A percentile compares a stretch with the other conserved stretches of the same genome.
These are phyloP conservation scores for Aleiodes testaceus DNA, from an alignment of 2,888 invertebrate species.

Conservation along the genomic window DNA sequence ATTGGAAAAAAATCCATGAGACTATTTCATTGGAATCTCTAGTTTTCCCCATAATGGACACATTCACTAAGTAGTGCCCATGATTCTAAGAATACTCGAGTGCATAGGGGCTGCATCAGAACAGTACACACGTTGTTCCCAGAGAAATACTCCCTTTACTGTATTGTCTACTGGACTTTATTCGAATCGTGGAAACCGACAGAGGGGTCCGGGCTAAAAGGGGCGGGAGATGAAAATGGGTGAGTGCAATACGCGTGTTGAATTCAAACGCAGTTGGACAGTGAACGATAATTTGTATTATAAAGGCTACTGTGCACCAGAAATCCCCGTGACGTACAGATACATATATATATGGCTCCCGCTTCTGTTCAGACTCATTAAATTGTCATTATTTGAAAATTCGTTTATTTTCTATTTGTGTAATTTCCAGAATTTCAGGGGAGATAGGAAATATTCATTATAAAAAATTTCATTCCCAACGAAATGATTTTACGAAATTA, in stretches of 20 bases:
- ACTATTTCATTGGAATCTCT: background rate
- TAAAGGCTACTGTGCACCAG: too few relatives aligned
- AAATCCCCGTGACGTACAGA: background rate
- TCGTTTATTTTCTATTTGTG: constrained; percentile 12
- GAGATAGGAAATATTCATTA: background rate
- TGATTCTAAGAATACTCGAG: background rate
- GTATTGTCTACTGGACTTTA: background rate
- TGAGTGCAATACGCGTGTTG: too few relatives aligned
- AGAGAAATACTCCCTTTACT: constrained; percentile 5
- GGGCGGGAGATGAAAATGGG: too few relatives aligned
- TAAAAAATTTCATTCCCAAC: constrained; percentile 11
- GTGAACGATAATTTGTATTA: too few relatives aligned
- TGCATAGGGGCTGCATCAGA: constrained; percentile 3
- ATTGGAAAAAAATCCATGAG: too few relatives aligned
- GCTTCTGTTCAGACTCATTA: background rate
- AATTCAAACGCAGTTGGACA: too few relatives aligned
- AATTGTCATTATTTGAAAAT: background rate
- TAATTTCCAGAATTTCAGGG: constrained; percentile 2
- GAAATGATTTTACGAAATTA: constrained; percentile 18
- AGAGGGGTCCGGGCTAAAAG: too few relatives aligned
- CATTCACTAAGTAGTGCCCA: background rate
- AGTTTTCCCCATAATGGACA: background rate
- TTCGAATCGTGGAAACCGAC: background rate
- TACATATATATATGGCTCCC: background rate
- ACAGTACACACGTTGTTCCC: constrained; percentile 15